Percentiles rank a stretch among this genome's conserved stretches.
phyloP scores from a whole-genome alignment of 2,113 vertebrate genomes.

The Panurus biarmicus region DNA sequence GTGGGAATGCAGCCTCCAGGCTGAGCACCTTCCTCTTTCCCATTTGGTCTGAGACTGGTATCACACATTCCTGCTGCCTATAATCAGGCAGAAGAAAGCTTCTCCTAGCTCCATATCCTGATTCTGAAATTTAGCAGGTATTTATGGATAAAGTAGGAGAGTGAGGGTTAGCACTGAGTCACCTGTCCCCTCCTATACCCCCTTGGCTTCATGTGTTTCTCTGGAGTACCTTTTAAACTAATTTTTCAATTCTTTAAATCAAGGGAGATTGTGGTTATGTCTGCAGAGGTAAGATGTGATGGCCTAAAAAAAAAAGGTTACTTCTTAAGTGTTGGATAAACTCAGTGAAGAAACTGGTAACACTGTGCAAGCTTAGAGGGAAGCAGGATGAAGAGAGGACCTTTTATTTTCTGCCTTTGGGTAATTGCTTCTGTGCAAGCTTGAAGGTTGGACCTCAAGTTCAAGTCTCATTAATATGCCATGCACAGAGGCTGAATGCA shows the following conservation, averaged over 20 bases:
- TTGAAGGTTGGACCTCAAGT: slow-evolving; percentile 54
- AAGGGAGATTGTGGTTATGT: not conserved
- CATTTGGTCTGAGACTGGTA: not conserved
- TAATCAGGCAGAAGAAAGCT: not conserved
- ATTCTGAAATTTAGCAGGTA: not conserved
- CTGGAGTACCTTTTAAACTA: not conserved
- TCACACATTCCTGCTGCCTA: not conserved
- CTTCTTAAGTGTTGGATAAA: not conserved
- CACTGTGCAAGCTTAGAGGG: not conserved
- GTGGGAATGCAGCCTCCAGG: not conserved
- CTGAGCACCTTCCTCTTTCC: not conserved
- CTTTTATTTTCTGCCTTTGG: not conserved
- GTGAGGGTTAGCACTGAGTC: not conserved
- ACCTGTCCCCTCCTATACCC: not conserved
- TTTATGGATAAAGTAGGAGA: not conserved
- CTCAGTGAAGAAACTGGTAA: not conserved
- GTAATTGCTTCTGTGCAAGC: not conserved
- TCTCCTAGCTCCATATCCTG: not conserved
- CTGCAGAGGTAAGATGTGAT: not conserved
- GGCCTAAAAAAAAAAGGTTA: not conserved
- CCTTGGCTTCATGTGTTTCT: not conserved
- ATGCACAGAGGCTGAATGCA: slow-evolving; percentile 14
- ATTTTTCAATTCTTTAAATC: not conserved
- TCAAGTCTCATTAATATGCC: slow-evolving; percentile 41
- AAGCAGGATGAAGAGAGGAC: not conserved